Conservation (phyloP, 2,888 invertebrate species). For the Diachrysia chrysitis region DNA sequence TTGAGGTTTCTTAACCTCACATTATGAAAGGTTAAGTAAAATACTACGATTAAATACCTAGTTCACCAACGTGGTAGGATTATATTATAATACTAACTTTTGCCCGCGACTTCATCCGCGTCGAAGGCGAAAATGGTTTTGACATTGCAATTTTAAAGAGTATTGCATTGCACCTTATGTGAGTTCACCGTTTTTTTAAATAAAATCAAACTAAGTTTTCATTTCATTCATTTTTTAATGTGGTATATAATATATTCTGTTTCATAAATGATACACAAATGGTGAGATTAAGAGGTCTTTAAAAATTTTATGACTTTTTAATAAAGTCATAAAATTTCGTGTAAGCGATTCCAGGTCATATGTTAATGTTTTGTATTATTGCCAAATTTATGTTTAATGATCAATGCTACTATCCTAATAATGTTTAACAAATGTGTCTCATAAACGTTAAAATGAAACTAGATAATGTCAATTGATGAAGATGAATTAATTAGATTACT, state of each 20-base stretch:
- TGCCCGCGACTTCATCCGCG: too few species aligned
- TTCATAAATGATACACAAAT: conserved; percentile 30
- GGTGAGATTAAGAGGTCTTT: conserved; percentile 44
- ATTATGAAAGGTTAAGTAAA: too few species aligned
- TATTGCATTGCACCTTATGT: too few species aligned
- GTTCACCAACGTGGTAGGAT: too few species aligned
- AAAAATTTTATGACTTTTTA: conserved; percentile 55
- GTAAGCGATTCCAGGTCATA: conserved; percentile 28
- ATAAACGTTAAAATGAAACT: neutral
- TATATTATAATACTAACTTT: too few species aligned
- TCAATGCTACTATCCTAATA: neutral
- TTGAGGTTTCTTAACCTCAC: neutral
- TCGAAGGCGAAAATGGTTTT: too few species aligned
- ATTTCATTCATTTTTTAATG: too few species aligned
- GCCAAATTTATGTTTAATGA: conserved; percentile 9
- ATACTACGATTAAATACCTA: too few species aligned
- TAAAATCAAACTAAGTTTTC: too few species aligned
- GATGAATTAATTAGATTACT: neutral
- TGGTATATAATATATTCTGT: conserved; percentile 46
- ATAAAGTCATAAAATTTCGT: conserved; percentile 57
- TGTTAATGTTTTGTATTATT: conserved; percentile 29
- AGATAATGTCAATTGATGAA: neutral
- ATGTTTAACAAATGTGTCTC: neutral
- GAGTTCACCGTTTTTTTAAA: too few species aligned
- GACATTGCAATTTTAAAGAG: too few species aligned